Base-by-base conservation (phyloP, 2,888 invertebrate genomes). In the Chymomyza amoena region DNA sequence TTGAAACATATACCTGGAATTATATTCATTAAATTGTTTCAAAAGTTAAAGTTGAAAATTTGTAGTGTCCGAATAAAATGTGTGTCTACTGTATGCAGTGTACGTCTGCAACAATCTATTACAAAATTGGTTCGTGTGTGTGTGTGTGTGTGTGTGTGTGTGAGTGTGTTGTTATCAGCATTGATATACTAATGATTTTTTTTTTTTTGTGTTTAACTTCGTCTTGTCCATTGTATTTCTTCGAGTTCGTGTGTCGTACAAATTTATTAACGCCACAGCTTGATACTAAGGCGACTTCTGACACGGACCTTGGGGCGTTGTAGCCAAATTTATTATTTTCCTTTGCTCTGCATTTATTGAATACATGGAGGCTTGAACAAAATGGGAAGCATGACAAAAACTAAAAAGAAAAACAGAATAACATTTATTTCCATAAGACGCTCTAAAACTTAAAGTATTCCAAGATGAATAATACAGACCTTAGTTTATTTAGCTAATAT, bases 181-280 rank as follows among this genome's bases (percentile, higher is more conserved):
- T 71, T 76, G 79, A 81, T 77, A 81, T 76, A 76, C 77, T 84
- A 13, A 45, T 45, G 84, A 77, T 79, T 68, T 84, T 70, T 77
- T 70, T 77, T 64, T 65, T 18, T 64, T 62, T 61, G 70, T 68
- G 59, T 60, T 13, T 64, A 16, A 54, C 36, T 54, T 28, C 36
- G 28, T 64, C 15, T 15, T 25, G 16, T 9, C 9, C 1, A 52
- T 32, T 50, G 18, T 62, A 10, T 28, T 10, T 50, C 59, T 16
- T 61, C 64, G 76, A 73, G 69, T 45, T 45, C 39, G 39, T 2
- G 39, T 10, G 39, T 45, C 39, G 6, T 6, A 45, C 64, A 72
- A 81, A 84, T 81, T 84, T 83, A 86, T 83, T 73, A 87, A 78
- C 72, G 80, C 76, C 84, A 60, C 73, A 79, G 81, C 64, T 76